Evolutionary conservation across 2,113 vertebrate genomes (phyloP).

Genomic region (Pituophis catenifer): DNA sequence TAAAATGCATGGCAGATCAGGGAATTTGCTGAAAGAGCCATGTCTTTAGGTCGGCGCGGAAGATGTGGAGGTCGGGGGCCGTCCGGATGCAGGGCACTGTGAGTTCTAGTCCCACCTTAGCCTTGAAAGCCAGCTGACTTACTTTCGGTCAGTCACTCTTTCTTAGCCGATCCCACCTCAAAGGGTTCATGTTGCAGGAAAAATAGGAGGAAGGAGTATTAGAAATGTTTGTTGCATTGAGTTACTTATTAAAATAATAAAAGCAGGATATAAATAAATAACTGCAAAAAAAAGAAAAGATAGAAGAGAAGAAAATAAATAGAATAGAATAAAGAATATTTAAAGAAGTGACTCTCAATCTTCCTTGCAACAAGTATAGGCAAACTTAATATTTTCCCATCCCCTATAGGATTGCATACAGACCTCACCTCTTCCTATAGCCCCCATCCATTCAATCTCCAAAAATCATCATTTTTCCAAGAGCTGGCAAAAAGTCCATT

Average conservation of each 20-base stretch:
- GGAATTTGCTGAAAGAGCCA: too few species aligned
- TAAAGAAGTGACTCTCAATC: neutral
- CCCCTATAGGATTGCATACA: neutral
- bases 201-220: neutral
- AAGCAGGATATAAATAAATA: neutral
- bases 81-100: too few species aligned
- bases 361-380: neutral
- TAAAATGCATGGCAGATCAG: too few species aligned
- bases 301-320: neutral
- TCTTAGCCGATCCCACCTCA: too few species aligned
- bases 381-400: neutral
- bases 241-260: too few species aligned
- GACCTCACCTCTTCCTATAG: neutral
- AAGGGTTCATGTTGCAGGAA: neutral
- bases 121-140: too few species aligned
- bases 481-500: neutral
- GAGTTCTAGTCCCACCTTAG: too few species aligned
- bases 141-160: too few species aligned
- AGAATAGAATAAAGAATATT: neutral
- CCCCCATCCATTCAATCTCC: neutral
- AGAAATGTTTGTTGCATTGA: too few species aligned
- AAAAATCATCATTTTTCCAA: neutral
- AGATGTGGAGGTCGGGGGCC: too few species aligned
- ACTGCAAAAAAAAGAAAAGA: neutral
- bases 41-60: too few species aligned